These are phyloP conservation scores for Drosophila murphyi DNA, from an alignment of 1,140 invertebrate species.

Conservation along the genomic window DNA sequence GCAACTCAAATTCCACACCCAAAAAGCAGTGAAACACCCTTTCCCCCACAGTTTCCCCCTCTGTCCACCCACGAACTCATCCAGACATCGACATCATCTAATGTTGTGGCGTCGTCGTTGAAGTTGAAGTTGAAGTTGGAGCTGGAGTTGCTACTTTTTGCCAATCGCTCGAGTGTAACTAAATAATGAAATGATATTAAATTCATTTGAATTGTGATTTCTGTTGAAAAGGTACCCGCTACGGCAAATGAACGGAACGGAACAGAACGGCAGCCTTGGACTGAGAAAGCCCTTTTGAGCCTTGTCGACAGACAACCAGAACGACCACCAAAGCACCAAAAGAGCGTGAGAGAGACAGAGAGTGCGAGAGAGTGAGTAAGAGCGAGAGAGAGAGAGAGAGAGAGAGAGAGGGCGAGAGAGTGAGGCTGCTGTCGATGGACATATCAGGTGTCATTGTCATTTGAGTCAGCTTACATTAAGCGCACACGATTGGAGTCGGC, in stretches of 20 bases:
- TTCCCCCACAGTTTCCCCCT: not conserved
- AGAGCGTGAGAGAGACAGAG: not conserved
- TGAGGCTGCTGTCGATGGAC: conserved; percentile 25
- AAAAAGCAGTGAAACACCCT: not conserved
- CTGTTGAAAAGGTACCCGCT: conserved; percentile 72
- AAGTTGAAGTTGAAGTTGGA: not conserved
- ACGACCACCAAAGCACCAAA: conserved; percentile 66
- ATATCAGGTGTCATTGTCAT: conserved; percentile 84
- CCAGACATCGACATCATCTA: conserved; percentile 23
- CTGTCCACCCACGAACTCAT: too few relatives aligned
- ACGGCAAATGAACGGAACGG: conserved; percentile 12
- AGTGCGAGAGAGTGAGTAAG: conserved; percentile 5
- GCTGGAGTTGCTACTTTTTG: conserved; percentile 70
- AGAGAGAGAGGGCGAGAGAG: not conserved
- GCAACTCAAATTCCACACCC: conserved; percentile 58
- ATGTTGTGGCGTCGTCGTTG: conserved; percentile 25
- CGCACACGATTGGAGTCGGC: conserved; percentile 74
- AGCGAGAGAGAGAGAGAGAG: not conserved
- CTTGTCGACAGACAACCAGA: conserved; percentile 26
- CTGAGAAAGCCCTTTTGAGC: conserved; percentile 42
- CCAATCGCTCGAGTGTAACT: conserved; percentile 82
- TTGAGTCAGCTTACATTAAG: conserved; percentile 82
- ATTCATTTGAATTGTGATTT: conserved; percentile 84
- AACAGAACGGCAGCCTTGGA: conserved; percentile 16
- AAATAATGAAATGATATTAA: conserved; percentile 85